Base-by-base conservation (phyloP, 2,113 vertebrate genomes). In the Pseudonaja textilis region DNA sequence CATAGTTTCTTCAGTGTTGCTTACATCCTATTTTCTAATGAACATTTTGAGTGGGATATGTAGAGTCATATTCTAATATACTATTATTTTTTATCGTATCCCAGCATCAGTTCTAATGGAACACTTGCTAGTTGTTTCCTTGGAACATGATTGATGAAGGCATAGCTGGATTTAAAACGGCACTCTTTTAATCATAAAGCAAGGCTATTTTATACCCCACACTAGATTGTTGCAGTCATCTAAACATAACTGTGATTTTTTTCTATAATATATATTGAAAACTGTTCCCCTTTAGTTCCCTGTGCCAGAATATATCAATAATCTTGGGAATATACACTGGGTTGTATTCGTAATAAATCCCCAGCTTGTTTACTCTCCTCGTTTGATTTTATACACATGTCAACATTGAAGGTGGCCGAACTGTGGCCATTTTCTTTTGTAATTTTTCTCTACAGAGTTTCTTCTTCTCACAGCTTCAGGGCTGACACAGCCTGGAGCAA, bases 21-120 rank as follows among this genome's bases (percentile, higher is more conserved):
- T 74, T 12, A 55, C 64, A 85, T 18, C 89, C 85, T 86, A 56
- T 55, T 90, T 87, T 55, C 64, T 39, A 89, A 87, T 34, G 5
- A 16, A 74, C 14, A 42, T 61, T 52, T 47, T 7, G 1, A 23
- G 64, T 74, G 45, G 39, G 11, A 2, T 89, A 89, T 25, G 34
- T n/a, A 61, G 0, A 0, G 29, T 87, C 29, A 0, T 47, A 74
- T 1, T 0, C 9, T 56, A 16, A 69, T 26, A 22, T 59, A 26
- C 34, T 89, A 22, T 42, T 61, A 4, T 20, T 9, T 74, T 81
- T 16, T 55, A 25, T 16, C 25, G 11, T 64, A 50, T 26, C 9
- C 52, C 47, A 54, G n/a, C 45, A 34, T 25, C n/a, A 54, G 57
- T 54, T 29, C n/a, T 52, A 54, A 88, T 69, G 57, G 29, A 52